Evolutionary conservation across 2,113 vertebrate species (phyloP).

Genomic region (Alethe diademata): DNA sequence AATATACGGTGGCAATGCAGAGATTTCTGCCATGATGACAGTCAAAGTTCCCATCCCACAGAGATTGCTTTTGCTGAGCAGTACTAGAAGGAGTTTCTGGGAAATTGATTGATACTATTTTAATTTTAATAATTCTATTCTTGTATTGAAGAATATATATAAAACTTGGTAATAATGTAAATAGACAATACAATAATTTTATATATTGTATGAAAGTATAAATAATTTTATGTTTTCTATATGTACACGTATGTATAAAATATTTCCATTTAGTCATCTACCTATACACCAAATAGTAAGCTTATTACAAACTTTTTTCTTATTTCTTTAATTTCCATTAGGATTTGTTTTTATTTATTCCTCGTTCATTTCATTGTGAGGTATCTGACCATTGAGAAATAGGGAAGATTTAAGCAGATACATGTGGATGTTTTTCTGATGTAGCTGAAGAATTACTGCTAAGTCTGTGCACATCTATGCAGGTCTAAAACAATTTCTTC

Average conservation of each 20-base stretch:
- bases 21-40: background rate
- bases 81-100: background rate
- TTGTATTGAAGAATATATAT: background rate
- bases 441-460: background rate
- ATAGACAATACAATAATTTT: background rate
- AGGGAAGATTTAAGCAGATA: background rate
- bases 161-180: background rate
- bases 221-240: background rate
- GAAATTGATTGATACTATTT: background rate
- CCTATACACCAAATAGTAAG: background rate
- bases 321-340: background rate
- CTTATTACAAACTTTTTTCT: background rate
- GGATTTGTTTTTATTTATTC: background rate
- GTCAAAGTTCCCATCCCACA: background rate
- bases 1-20: background rate
- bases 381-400: background rate
- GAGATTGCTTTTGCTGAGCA: background rate
- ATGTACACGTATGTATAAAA: background rate
- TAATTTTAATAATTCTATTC: background rate
- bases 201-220: background rate
- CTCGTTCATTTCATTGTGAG: background rate
- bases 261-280: background rate
- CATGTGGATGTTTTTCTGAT: background rate
- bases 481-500: background rate
- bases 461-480: background rate